Percentiles rank a stretch among this genome's conserved stretches.
Conservation (phyloP, 23 tunicate genomes). For the Phallusia fumigata region DNA sequence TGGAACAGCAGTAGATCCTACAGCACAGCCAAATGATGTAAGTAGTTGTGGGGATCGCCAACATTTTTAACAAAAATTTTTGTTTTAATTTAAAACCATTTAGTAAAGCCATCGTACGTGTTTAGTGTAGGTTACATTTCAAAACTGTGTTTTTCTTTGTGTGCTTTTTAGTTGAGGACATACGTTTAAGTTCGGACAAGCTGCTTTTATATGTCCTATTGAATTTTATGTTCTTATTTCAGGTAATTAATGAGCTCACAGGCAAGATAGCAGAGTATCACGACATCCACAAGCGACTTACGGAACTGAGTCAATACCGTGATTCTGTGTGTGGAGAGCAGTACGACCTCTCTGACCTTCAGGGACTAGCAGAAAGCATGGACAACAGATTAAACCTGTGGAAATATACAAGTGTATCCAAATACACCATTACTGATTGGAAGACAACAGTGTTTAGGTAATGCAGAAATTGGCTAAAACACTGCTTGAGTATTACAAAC, state of each 20-base stretch:
- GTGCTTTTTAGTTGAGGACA: no score
- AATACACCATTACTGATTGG: constrained; percentile 68
- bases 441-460: constrained; percentile 55
- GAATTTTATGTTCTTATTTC: neutral
- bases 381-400: constrained; percentile 48
- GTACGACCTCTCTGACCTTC: constrained; percentile 39
- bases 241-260: constrained; percentile 21
- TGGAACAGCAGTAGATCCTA: constrained; percentile 47
- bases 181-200: no score
- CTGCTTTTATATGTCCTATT: no score
- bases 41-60: no score
- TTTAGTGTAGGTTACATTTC: no score
- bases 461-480: no score
- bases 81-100: neutral
- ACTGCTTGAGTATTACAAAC: no score
- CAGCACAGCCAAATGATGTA: constrained; percentile 42
- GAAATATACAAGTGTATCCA: constrained; percentile 51
- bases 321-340: constrained; percentile 59
- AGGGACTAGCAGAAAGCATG: constrained; percentile 29
- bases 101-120: no score
- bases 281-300: constrained; percentile 29
- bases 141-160: no score
- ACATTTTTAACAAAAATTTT: neutral
- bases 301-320: constrained; percentile 56
- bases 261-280: constrained; percentile 24